Evolutionary conservation across 2,888 invertebrate genomes (phyloP).

Genomic region (Linnaemya tessellans): DNA sequence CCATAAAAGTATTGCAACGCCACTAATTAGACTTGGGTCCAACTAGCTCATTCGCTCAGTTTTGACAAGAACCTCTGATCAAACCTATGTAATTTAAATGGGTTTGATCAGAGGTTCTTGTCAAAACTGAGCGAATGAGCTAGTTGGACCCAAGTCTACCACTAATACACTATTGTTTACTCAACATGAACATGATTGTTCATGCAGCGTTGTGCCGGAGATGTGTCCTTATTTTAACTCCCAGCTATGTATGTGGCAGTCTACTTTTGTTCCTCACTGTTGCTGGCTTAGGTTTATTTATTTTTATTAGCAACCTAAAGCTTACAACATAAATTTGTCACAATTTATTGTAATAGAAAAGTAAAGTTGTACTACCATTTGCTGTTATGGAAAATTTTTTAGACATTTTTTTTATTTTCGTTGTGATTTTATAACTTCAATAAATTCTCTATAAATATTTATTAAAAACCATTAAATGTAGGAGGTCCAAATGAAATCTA

Average conservation of each 20-base stretch:
- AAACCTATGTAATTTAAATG: too few relatives aligned
- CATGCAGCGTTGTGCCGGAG: neutral
- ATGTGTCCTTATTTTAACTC: neutral
- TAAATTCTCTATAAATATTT: constrained; percentile 51
- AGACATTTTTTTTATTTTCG: neutral
- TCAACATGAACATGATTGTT: neutral
- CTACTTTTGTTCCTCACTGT: constrained; percentile 8
- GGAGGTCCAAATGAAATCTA: constrained; percentile 54
- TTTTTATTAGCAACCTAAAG: constrained; percentile 46
- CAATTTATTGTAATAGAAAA: constrained; percentile 67
- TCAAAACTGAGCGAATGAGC: too few relatives aligned
- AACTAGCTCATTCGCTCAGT: too few relatives aligned
- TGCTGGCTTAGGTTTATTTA: neutral
- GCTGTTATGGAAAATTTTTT: constrained; percentile 50
- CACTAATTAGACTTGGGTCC: too few relatives aligned
- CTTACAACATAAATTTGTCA: constrained; percentile 69
- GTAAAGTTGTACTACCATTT: constrained; percentile 15
- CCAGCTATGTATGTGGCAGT: neutral
- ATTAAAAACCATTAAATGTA: constrained; percentile 47
- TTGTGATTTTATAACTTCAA: constrained; percentile 34
- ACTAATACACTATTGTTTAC: too few relatives aligned
- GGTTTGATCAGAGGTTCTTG: too few relatives aligned
- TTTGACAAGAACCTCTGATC: too few relatives aligned
- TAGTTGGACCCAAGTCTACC: too few relatives aligned
- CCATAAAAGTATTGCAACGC: constrained; percentile 12